phyloP scores from a whole-genome alignment of 2,797 vertebrate species.

The Delichon dasypus region DNA sequence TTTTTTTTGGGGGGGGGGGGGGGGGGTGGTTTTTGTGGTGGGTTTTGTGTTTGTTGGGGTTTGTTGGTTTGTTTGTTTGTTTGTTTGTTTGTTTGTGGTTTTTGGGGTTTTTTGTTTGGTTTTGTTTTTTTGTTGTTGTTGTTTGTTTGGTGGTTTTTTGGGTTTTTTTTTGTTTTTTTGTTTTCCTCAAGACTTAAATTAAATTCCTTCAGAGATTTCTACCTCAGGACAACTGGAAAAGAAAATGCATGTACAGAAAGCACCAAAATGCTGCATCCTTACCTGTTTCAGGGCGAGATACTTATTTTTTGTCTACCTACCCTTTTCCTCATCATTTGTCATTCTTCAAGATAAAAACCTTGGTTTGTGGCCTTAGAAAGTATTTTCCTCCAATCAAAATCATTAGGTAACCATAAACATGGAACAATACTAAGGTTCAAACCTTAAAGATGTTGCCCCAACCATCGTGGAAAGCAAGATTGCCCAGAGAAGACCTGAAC shows the following conservation, averaged over 20 bases:
- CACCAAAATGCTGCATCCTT: background rate
- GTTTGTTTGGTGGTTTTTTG: no score
- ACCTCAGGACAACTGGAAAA: background rate
- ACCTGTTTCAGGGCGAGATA: background rate
- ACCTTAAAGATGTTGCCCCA: background rate
- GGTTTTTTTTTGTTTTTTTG: background rate
- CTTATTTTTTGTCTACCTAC: background rate
- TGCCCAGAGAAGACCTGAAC: background rate
- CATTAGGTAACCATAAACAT: background rate
- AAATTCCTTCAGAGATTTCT: background rate
- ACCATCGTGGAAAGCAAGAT: background rate
- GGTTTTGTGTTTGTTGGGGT: no score
- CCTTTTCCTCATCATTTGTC: background rate
- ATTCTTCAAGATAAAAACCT: background rate
- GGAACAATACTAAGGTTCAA: accelerated
- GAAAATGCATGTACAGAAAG: background rate
- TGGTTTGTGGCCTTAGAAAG: background rate
- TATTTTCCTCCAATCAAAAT: background rate
- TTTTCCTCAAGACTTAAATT: background rate
- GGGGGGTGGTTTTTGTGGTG: no score
- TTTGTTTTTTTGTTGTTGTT: no score
- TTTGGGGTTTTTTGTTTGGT: no score
- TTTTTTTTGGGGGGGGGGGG: no score
- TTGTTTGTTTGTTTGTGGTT: no score
- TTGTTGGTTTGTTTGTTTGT: no score